Evolutionary conservation across 2,797 vertebrate species (phyloP), one percentile per base, ranked within the genome.

Genomic region (Channa striata): DNA sequence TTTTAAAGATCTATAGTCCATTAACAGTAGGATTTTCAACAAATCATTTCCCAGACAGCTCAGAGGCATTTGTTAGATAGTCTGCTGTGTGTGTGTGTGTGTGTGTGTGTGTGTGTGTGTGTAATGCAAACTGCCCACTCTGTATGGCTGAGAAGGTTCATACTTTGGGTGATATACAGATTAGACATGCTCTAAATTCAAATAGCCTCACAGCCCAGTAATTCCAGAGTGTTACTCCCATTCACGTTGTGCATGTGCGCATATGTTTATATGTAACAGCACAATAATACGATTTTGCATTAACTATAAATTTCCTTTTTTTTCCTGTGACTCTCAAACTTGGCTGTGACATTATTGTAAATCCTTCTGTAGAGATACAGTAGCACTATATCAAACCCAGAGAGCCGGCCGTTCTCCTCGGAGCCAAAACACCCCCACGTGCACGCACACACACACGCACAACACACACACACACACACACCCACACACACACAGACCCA

Each of bases 151-250:
- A 57, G 50, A 70, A 77, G 50, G 68, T 82, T 85, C 53, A 73
- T 84, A 68, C 80, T 87, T 78, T 77, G 57, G 42, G 47, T 81
- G 81, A 85, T 83, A 65, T 72, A 83, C 74, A 83, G 80, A 78
- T 83, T 72, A 82, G 68, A 78, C 63, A 72, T 72, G 77, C 79
- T 84, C 68, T 74, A 81, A 80, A 89, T 87, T 84, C 69, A 82
- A 85, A 72, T 49, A 70, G 58, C 74, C 74, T 79, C 66, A 72
- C 74, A 67, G 72, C 10, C 74, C 72, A 77, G 57, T 89, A 68
- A 74, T 69, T 74, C 57, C 56, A 61, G 43, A 42, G 0, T 48
- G 21, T 64, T 74, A 78, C 36, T 47, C 70, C 54, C 43, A 77
- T 57, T 67, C 33, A 33, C 16, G 36, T 13, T 23, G 62, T 34